Evolutionary conservation across 64 coral and sea anemone species (phyloP).

Genomic region (Stichodactyla helianthus): DNA sequence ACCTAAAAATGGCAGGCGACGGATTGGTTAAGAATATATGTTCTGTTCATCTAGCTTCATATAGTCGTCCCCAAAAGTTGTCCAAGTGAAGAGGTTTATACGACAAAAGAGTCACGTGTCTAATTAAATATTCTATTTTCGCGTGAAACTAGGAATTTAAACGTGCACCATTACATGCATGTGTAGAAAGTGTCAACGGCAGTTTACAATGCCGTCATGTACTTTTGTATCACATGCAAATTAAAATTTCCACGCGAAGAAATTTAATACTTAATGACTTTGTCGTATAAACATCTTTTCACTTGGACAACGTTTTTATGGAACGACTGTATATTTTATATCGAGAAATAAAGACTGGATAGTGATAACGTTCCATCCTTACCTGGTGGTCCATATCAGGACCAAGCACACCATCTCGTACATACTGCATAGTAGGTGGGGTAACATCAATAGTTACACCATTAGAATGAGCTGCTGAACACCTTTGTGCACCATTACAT

Average conservation of each 20-base stretch:
- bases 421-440: conserved; percentile 79
- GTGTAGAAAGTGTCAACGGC: too few species aligned
- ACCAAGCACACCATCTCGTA: conserved; percentile 94
- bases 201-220: too few species aligned
- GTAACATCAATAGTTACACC: conserved; percentile 84
- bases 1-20: conserved; percentile 28
- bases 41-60: neutral
- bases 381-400: conserved; percentile 98
- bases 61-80: too few species aligned
- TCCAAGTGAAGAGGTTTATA: too few species aligned
- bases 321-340: neutral
- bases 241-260: too few species aligned
- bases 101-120: too few species aligned
- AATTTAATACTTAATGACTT: too few species aligned
- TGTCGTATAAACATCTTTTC: too few species aligned
- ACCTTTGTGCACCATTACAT: conserved; percentile 90
- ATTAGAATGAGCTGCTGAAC: conserved; percentile 73
- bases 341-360: neutral
- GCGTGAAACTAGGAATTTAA: too few species aligned
- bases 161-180: too few species aligned
- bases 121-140: too few species aligned
- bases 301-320: neutral
- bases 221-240: too few species aligned
- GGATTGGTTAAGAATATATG: neutral
- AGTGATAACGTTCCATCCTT: neutral